These are phyloP conservation scores for Fragum whitleyi DNA, from an alignment of 2,888 invertebrate species.

Conservation along the genomic window DNA sequence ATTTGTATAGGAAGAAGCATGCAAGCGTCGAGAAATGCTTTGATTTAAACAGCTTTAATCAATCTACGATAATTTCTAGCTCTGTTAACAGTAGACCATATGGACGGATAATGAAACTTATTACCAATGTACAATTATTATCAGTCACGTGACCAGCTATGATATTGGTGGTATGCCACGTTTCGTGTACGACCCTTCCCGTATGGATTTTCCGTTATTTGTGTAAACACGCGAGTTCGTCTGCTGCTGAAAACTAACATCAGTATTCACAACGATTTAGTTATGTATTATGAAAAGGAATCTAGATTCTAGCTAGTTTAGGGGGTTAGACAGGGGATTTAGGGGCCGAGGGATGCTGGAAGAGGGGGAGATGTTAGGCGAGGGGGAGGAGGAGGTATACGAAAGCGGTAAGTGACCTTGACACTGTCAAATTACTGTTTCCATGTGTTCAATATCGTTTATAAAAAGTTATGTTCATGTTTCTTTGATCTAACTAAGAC, in stretches of 20 bases:
- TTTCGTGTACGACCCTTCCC: conserved; percentile 17
- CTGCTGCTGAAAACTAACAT: background rate
- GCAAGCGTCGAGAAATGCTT: too few relatives aligned
- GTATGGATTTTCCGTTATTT: conserved; percentile 8
- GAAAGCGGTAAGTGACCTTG: conserved; percentile 70
- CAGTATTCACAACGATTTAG: too few relatives aligned
- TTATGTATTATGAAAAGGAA: too few relatives aligned
- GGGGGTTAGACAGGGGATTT: too few relatives aligned
- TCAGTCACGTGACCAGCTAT: conserved; percentile 23
- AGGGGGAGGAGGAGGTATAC: conserved; percentile 72
- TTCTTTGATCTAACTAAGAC: too few relatives aligned
- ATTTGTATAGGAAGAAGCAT: too few relatives aligned
- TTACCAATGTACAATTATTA: conserved; percentile 6
- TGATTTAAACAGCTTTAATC: too few relatives aligned
- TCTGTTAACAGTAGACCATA: too few relatives aligned
- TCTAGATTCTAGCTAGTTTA: too few relatives aligned
- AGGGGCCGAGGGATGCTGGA: background rate
- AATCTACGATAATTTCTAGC: too few relatives aligned
- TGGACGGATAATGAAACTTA: too few relatives aligned
- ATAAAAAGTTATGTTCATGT: too few relatives aligned
- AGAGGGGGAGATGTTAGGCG: conserved; percentile 49
- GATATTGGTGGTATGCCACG: conserved; percentile 27
- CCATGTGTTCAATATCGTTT: background rate
- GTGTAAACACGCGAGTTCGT: conserved; percentile 2
- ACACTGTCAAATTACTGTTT: background rate